Conservation (phyloP, 2,797 vertebrate species). For the Sebastes hubbsi region DNA sequence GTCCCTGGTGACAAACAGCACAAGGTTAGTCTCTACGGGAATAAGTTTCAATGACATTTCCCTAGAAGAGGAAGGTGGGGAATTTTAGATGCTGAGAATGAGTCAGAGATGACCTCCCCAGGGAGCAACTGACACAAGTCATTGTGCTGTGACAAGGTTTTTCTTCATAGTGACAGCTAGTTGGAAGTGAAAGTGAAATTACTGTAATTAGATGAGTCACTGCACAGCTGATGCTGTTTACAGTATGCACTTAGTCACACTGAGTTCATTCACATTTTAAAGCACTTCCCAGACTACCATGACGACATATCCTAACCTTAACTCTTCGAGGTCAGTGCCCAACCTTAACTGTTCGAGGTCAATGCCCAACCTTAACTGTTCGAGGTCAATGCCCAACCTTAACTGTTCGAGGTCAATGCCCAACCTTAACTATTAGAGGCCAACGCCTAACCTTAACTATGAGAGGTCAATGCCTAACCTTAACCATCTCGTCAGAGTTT, state of each 20-base stretch:
- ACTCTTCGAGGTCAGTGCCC: no score
- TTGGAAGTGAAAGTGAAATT: constrained; percentile 15
- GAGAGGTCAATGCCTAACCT: no score
- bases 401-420: no score
- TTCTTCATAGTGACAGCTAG: not conserved
- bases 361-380: no score
- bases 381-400: no score
- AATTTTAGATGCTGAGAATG: not conserved
- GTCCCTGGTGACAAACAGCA: constrained; percentile 5
- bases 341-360: no score
- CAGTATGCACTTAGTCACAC: not conserved
- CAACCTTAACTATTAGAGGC: no score
- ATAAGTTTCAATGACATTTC: not conserved
- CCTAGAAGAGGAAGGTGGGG: not conserved
- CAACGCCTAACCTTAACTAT: no score
- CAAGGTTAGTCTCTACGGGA: not conserved
- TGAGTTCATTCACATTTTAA: not conserved
- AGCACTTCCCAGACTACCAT: not conserved
- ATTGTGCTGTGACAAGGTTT: not conserved
- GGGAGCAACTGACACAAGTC: accelerated
- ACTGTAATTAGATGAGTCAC: not conserved
- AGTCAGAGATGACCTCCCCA: not conserved
- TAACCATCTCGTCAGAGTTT: no score
- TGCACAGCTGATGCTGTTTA: not conserved
- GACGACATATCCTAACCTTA: no score